These are phyloP conservation scores for Peromyscus californicus DNA, from an alignment of 2,113 vertebrate species.

Conservation along the genomic window DNA sequence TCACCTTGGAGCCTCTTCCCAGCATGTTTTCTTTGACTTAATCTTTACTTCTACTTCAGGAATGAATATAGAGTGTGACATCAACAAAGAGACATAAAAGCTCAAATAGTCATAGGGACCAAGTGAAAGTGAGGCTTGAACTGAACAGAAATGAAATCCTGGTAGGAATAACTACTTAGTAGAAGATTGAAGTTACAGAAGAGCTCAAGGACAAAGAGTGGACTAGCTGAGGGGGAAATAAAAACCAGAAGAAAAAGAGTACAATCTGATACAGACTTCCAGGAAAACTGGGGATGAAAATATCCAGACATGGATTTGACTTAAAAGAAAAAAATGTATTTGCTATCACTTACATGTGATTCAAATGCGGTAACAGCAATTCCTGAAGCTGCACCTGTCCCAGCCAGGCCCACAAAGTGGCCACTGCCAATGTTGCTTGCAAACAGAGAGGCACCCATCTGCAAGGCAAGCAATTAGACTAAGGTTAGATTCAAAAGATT, in stretches of 20 bases:
- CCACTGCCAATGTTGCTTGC: conserved; percentile 98
- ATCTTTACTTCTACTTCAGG: not conserved
- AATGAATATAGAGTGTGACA: not conserved
- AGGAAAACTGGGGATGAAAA: not conserved
- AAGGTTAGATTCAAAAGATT: not conserved
- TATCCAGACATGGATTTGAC: not conserved
- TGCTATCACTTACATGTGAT: conserved; percentile 93
- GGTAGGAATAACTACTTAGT: not conserved
- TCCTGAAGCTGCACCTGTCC: conserved; percentile 92
- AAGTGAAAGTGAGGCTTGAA: not conserved
- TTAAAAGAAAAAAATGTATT: not conserved
- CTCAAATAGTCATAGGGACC: not conserved
- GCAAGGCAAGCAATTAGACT: conserved; percentile 63
- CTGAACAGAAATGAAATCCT: not conserved
- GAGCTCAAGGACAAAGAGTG: not conserved
- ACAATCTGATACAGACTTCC: not conserved
- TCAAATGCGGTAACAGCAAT: conserved; percentile 95
- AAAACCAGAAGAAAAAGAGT: not conserved
- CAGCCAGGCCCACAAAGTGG: conserved; percentile 97
- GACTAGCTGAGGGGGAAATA: not conserved
- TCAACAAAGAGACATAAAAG: not conserved
- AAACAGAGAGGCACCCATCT: conserved; percentile 98
- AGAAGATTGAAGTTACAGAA: not conserved
- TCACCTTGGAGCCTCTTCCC: not conserved
- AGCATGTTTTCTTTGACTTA: not conserved